These are phyloP conservation scores for Leptura quadrifasciata DNA, from an alignment of 2,888 invertebrate species.

Conservation along the genomic window DNA sequence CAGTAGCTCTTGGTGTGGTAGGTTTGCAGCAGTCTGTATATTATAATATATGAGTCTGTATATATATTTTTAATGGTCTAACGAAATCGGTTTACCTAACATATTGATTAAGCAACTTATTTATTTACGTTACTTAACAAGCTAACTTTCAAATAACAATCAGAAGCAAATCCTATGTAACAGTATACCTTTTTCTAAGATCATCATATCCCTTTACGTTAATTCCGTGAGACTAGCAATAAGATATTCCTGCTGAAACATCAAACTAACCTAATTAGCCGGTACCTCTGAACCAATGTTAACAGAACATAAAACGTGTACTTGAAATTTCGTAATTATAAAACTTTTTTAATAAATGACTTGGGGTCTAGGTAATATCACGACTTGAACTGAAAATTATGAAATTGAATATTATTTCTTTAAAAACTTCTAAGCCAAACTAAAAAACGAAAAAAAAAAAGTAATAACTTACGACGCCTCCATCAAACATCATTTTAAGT, in stretches of 20 bases:
- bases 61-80: too few relatives aligned
- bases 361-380: neutral
- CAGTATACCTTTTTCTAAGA: neutral
- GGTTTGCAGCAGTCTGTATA: too few relatives aligned
- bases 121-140: neutral
- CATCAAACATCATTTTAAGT: neutral
- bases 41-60: too few relatives aligned
- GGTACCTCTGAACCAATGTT: neutral
- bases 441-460: neutral
- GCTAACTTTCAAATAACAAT: neutral
- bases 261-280: neutral
- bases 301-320: neutral
- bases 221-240: neutral
- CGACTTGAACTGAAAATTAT: neutral
- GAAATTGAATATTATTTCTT: constrained; percentile 6
- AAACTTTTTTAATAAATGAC: neutral
- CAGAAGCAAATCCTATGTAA: neutral
- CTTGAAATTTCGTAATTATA: neutral
- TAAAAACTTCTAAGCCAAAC: neutral
- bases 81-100: too few relatives aligned
- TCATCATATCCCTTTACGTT: neutral
- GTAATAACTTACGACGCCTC: neutral
- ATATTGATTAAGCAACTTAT: too few relatives aligned
- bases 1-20: too few relatives aligned
- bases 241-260: neutral